Evolutionary conservation across 2,113 vertebrate species (phyloP).

Genomic region (Hyperopisus bebe): DNA sequence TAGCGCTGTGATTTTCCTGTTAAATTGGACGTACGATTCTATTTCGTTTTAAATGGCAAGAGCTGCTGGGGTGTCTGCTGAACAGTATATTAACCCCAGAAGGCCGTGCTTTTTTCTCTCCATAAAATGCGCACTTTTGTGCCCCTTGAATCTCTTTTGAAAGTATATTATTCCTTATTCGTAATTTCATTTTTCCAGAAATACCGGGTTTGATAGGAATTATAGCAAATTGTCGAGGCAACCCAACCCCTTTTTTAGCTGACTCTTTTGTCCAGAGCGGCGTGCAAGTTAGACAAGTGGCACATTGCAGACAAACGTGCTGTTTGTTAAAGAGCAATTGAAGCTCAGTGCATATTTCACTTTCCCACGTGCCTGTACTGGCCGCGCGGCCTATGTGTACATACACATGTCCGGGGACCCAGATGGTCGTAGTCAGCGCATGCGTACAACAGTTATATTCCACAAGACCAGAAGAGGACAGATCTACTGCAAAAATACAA

Average conservation of each 20-base stretch:
- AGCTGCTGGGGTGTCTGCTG: not conserved
- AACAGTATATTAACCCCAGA: not conserved
- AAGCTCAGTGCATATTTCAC: not conserved
- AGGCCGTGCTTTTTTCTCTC: not conserved
- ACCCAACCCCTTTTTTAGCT: not conserved
- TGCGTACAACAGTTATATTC: not conserved
- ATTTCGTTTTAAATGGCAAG: not conserved
- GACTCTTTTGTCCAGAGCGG: not conserved
- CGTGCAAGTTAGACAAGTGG: not conserved
- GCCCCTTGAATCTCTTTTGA: not conserved
- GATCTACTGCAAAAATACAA: not conserved
- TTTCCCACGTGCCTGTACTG: not conserved
- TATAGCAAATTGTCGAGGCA: not conserved
- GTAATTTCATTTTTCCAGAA: not conserved
- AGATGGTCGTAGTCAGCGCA: not conserved
- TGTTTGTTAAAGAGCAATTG: not conserved
- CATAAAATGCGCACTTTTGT: not conserved
- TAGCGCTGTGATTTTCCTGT: not conserved
- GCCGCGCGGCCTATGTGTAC: not conserved
- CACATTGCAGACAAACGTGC: not conserved
- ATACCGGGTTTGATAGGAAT: not conserved
- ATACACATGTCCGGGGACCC: not conserved
- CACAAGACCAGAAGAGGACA: not conserved
- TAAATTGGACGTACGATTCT: not conserved
- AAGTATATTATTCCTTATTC: not conserved